Evolutionary conservation across 2,113 vertebrate genomes (phyloP), one percentile per base, ranked within the genome.

Genomic region (Platycercus adscitus): DNA sequence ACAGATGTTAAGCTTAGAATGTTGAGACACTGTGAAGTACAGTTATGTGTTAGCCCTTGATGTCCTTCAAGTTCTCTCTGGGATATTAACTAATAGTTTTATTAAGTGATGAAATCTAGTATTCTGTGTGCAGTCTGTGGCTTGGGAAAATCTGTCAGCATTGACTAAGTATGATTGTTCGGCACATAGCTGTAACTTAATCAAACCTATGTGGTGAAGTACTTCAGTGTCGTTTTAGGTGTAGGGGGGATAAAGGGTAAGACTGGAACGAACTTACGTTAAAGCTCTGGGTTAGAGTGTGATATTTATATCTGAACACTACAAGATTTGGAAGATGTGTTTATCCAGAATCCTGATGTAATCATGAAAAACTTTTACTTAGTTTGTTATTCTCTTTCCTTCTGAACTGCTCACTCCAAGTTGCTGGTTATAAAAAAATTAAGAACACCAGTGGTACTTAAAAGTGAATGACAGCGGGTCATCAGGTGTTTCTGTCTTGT

Each of bases 1-100:
- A 72, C 88, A 98, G 92, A 95, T 97, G 93, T 96, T 89, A 81
- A 80, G 13, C 70, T 68, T 88, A 91, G 58, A 77, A 89, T 39
- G 24, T 31, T 49, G 49, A 89, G 65, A 88, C 60, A n/a, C 24
- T 60, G 9, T 81, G 58, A 93, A 96, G 50, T 85, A 70, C 60
- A 94, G 35, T 73, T 95, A 37, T 73, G 26, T 76, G 53, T 83
- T 78, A 91, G 78, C 28, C 77, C 9, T 10, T 69, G 66, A 71
- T 81, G 44, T 86, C 80, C 76, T 96, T 93, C 81, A 86, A 46
- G 69, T 70, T 76, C 28, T 93, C 44, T 82, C 88, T 81, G 56
- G 65, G 69, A 66, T 88, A 25, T 68, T 71, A 91, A 58, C 71
- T 96, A 92, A 89, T 87, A 37, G 63, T 94, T 97, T 96, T 95